These are phyloP conservation scores for Silurus glanis DNA, from an alignment of 2,113 vertebrate genomes.

Conservation along the genomic window DNA sequence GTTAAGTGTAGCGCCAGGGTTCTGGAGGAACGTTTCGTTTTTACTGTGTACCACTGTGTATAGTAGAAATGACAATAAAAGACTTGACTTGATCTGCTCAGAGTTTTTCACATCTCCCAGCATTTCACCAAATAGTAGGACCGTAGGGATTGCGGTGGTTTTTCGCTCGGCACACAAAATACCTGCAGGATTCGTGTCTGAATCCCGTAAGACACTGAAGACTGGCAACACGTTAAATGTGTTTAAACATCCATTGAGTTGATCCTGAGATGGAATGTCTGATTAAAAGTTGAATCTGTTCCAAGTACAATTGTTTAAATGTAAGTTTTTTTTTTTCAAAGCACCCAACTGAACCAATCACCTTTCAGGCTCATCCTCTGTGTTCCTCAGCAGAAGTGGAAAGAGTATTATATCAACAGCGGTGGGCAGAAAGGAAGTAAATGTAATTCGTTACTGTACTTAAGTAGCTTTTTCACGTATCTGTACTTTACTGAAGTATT, in stretches of 20 bases:
- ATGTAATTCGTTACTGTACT: no score
- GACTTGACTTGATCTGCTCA: not conserved
- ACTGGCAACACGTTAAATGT: no score
- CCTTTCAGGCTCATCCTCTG: not conserved
- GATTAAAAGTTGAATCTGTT: not conserved
- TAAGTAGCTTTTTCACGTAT: no score
- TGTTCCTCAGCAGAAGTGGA: not conserved
- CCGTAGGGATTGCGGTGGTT: not conserved
- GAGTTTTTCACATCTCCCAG: not conserved
- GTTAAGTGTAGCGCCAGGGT: no score
- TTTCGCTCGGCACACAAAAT: not conserved
- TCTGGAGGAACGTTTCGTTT: no score
- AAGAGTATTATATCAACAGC: not conserved
- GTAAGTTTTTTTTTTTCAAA: not conserved
- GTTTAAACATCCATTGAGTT: not conserved
- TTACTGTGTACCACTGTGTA: no score
- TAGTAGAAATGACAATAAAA: no score
- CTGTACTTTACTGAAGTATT: no score
- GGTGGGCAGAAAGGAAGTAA: not conserved
- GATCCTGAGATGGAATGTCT: not conserved
- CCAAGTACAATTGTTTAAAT: not conserved
- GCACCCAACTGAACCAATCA: not conserved
- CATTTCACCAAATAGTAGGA: not conserved
- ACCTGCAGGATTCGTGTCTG: not conserved
- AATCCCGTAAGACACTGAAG: not conserved